Evolutionary conservation across 92 coral and sea anemone genomes (phyloP).

Genomic region (Bergia sp.): DNA sequence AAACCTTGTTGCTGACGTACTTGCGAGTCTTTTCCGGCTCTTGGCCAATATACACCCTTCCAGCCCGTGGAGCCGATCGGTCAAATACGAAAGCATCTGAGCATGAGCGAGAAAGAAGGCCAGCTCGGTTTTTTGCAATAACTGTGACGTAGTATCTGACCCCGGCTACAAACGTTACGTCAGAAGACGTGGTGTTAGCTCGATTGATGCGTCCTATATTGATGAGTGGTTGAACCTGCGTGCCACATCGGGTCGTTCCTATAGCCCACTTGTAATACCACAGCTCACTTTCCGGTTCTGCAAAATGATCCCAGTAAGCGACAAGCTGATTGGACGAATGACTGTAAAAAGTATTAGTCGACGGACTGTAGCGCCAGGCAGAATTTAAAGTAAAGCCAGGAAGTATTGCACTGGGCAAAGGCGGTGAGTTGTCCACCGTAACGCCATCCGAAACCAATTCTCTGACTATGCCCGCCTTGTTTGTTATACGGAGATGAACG

Average conservation of each 20-base stretch:
- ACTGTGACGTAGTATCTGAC: slow-evolving; percentile 81
- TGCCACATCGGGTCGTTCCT: slow-evolving; percentile 82
- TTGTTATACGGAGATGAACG: slow-evolving; percentile 70
- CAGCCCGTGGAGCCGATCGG: slow-evolving; percentile 67
- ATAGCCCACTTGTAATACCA: slow-evolving; percentile 97
- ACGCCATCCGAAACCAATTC: slow-evolving; percentile 85
- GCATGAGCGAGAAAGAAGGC: slow-evolving; percentile 81
- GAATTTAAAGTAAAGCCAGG: slow-evolving; percentile 58
- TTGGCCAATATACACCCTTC: slow-evolving; percentile 59
- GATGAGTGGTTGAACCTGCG: slow-evolving; percentile 83
- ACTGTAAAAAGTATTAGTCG: slow-evolving; percentile 58
- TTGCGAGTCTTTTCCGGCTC: slow-evolving; percentile 44
- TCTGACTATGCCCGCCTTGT: slow-evolving; percentile 74
- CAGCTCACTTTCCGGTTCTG: slow-evolving; percentile 82
- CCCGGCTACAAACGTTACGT: slow-evolving; percentile 57
- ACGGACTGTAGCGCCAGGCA: slow-evolving; percentile 50
- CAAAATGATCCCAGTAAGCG: slow-evolving; percentile 75
- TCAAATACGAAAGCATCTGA: slow-evolving; percentile 86
- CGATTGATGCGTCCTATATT: slow-evolving; percentile 75
- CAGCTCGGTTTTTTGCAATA: slow-evolving; percentile 77
- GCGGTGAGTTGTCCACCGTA: slow-evolving; percentile 79
- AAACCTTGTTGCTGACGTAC: slow-evolving; percentile 41
- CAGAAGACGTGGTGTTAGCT: slow-evolving; percentile 73
- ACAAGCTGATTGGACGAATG: slow-evolving; percentile 54
- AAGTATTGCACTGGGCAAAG: slow-evolving; percentile 62